Conservation (phyloP, 30 jellyfish, hydroid and myxozoan genomes). For the Clytia hemisphaerica region DNA sequence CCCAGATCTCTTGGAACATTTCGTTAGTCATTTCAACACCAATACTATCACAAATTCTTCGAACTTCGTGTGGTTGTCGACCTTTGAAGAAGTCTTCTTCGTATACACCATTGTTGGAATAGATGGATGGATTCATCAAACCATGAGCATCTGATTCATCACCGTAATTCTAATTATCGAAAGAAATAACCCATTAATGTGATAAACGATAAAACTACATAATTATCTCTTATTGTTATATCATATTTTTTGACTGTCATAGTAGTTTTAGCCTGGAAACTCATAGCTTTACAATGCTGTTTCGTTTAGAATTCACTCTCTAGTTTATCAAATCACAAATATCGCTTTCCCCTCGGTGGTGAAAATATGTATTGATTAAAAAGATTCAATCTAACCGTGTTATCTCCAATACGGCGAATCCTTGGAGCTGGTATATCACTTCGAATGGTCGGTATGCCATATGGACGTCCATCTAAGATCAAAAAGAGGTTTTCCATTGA, state of each 20-base stretch:
- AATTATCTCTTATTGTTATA: too few relatives aligned
- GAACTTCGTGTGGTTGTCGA: slow-evolving; percentile 58
- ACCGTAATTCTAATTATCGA: slow-evolving; percentile 69
- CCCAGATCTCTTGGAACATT: slow-evolving; percentile 70
- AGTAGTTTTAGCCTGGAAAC: too few relatives aligned
- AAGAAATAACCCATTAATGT: too few relatives aligned
- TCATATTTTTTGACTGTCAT: too few relatives aligned
- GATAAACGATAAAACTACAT: too few relatives aligned
- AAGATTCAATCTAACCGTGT: slow-evolving; percentile 45
- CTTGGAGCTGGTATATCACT: slow-evolving; percentile 98
- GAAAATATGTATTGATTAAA: not conserved
- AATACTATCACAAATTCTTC: slow-evolving; percentile 66
- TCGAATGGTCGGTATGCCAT: slow-evolving; percentile 90
- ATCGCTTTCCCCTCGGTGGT: too few relatives aligned
- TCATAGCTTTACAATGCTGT: too few relatives aligned
- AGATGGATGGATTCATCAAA: slow-evolving; percentile 75
- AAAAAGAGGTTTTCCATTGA: too few relatives aligned
- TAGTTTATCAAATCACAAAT: too few relatives aligned
- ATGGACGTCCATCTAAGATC: slow-evolving; percentile 6
- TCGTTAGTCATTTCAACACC: slow-evolving; percentile 91
- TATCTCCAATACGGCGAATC: slow-evolving; percentile 77
- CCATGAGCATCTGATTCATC: slow-evolving; percentile 89
- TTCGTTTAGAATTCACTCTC: too few relatives aligned
- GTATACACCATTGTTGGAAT: slow-evolving; percentile 74
- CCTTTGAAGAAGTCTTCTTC: slow-evolving; percentile 71